Conservation (phyloP, 1,140 invertebrate genomes). For the Mycetomoellerius zeteki region DNA sequence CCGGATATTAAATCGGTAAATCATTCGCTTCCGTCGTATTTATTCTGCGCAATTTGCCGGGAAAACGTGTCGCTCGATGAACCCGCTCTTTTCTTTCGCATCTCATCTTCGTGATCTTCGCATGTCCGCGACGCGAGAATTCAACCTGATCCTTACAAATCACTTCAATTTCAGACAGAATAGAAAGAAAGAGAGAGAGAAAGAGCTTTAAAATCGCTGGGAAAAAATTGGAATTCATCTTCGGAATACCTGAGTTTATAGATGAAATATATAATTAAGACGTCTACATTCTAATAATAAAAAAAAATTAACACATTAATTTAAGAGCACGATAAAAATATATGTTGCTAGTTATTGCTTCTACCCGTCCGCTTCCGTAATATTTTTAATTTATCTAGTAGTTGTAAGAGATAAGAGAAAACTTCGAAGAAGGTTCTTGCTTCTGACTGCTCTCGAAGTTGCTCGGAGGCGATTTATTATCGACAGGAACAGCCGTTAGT, state of each 20-base stretch:
- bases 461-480: conserved; percentile 68
- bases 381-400: conserved; percentile 28
- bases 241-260: not conserved
- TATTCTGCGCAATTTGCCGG: conserved; percentile 40
- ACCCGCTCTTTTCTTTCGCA: conserved; percentile 20
- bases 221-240: not conserved
- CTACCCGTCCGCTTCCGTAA: not conserved
- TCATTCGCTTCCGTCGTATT: conserved; percentile 37
- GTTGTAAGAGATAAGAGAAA: conserved; percentile 17
- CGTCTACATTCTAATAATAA: not conserved
- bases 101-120: conserved; percentile 34
- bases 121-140: conserved; percentile 30
- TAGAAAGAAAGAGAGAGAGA: not conserved
- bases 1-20: conserved; percentile 53
- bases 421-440: not conserved
- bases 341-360: not conserved
- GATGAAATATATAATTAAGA: not conserved
- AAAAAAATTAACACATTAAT: not conserved
- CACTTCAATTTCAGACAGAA: conserved; percentile 17
- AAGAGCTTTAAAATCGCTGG: conserved; percentile 11
- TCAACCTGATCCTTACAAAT: conserved; percentile 34
- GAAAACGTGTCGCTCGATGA: conserved; percentile 19
- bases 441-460: conserved; percentile 7
- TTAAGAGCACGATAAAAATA: not conserved
- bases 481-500: conserved; percentile 67